phyloP scores from a whole-genome alignment of 2,888 invertebrate genomes.

The Drosophila neonasuta region DNA sequence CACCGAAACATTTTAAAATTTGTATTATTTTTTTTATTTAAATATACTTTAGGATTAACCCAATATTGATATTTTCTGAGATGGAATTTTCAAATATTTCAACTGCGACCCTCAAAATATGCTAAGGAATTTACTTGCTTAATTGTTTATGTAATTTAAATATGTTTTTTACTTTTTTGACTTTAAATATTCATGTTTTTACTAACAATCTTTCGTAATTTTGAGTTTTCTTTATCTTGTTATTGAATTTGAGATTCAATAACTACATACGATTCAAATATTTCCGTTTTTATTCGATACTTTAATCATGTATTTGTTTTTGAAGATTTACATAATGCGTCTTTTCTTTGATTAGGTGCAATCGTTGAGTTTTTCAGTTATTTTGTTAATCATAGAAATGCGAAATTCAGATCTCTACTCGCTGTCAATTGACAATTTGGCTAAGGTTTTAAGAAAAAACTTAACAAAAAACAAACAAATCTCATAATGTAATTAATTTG shows the following conservation, averaged over 20 bases:
- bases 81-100: slow-evolving; percentile 36
- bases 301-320: slow-evolving; percentile 1
- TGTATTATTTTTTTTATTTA: slow-evolving; percentile 5
- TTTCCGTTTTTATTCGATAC: slow-evolving; percentile 3
- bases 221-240: slow-evolving; percentile 6
- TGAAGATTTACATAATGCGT: slow-evolving; percentile 31
- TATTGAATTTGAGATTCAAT: slow-evolving; percentile 26
- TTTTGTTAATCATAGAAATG: slow-evolving; percentile 8
- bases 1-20: slow-evolving; percentile 31
- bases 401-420: slow-evolving; percentile 7
- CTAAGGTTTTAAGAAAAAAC: slow-evolving; percentile 31
- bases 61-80: slow-evolving; percentile 24
- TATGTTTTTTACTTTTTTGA: slow-evolving; percentile 13
- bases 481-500: slow-evolving; percentile 7
- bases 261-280: slow-evolving; percentile 30
- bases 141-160: slow-evolving; percentile 15
- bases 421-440: slow-evolving; percentile 38
- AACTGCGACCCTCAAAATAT: slow-evolving; percentile 47
- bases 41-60: slow-evolving; percentile 16
- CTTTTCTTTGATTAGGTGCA: slow-evolving; percentile 32
- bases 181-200: slow-evolving; percentile 22
- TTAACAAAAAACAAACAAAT: slow-evolving; percentile 28
- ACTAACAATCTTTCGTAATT: slow-evolving; percentile 27
- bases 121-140: slow-evolving; percentile 24
- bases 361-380: slow-evolving; percentile 11